Evolutionary conservation across 2,797 vertebrate genomes (phyloP), one percentile per base, ranked within the genome.

Genomic region (Thripadectes ignobilis): DNA sequence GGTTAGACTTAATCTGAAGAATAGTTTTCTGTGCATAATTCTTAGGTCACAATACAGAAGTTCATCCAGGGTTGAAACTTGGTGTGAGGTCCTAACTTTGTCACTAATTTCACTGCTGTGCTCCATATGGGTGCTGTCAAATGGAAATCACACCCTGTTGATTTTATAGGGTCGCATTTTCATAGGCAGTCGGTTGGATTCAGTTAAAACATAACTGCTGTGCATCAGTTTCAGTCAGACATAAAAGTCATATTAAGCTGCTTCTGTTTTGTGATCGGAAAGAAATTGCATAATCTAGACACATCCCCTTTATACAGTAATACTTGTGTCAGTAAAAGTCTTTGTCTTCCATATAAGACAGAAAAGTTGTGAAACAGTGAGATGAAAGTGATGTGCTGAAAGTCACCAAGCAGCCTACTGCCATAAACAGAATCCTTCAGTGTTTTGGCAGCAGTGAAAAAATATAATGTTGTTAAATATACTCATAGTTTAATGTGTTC

Each of bases 81-180:
- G 77, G 58, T 62, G 14, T 43, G 68, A 84, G 66, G 80, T 88
- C 6, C 1, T 34, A 69, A 69, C 26, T 36, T 67, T 61, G 57
- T 66, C 81, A 62, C 49, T 7, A 6, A 36, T 82, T 94, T 89
- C 90, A 80, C 32, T 76, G 80, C 49, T 0, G 0, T 59, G 48
- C 65, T 90, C 82, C 65, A 54, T 15, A 38, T 1, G 32, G 23
- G 69, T 3, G 5, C 51, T 89, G 61, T 27, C 88, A 85, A 73
- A 69, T 17, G 19, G 29, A 38, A 88, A 54, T 21, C 16, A 39
- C 18, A 74, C 16, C 48, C 59, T 75, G 32, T 52, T 54, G 69
- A 51, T 84, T 93, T 78, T 67, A 81, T 14, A 83, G 59, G 69
- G 66, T 91, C 79, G 81, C 51, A 51, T 63, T 93, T 91, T 83